Conservation (phyloP, 2,888 invertebrate genomes). For the Eumerus sabulonum region DNA sequence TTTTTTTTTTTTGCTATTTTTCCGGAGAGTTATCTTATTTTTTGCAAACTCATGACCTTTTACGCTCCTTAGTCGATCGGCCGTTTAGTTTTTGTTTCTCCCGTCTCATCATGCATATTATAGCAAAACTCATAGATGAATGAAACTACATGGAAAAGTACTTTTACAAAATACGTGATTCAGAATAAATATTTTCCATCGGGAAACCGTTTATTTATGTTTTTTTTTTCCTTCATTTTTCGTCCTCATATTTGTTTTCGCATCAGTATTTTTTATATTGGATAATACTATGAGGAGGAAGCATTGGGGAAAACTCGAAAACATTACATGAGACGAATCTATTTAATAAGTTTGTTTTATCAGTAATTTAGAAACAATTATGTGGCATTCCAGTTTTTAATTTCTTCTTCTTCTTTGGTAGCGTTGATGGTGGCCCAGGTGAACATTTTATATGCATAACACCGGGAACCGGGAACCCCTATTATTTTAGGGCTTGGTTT, state of each 20-base stretch:
- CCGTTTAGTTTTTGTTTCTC: constrained; percentile 38
- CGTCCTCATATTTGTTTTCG: constrained; percentile 10
- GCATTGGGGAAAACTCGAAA: constrained; percentile 45
- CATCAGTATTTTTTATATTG: constrained; percentile 26
- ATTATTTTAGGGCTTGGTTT: too few species aligned
- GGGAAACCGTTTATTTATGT: constrained; percentile 46
- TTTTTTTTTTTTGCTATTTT: constrained; percentile 14
- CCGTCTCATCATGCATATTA: constrained; percentile 59
- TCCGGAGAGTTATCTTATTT: constrained; percentile 57
- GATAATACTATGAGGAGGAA: constrained; percentile 29
- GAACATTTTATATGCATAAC: too few species aligned
- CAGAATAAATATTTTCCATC: constrained; percentile 66
- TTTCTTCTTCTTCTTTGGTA: too few species aligned
- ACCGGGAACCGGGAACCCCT: too few species aligned
- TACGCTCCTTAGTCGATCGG: constrained; percentile 22
- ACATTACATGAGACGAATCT: constrained; percentile 51
- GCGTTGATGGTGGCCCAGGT: too few species aligned
- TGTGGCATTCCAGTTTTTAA: too few species aligned
- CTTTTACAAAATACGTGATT: constrained; percentile 69
- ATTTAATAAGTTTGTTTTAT: constrained; percentile 50
- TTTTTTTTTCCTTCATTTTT: constrained; percentile 7
- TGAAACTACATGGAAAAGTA: constrained; percentile 69
- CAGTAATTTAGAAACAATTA: too few species aligned
- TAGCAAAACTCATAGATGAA: constrained; percentile 65
- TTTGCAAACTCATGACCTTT: constrained; percentile 64